phyloP scores from a whole-genome alignment of 2,797 vertebrate species.

The Cebuella pygmaea region DNA sequence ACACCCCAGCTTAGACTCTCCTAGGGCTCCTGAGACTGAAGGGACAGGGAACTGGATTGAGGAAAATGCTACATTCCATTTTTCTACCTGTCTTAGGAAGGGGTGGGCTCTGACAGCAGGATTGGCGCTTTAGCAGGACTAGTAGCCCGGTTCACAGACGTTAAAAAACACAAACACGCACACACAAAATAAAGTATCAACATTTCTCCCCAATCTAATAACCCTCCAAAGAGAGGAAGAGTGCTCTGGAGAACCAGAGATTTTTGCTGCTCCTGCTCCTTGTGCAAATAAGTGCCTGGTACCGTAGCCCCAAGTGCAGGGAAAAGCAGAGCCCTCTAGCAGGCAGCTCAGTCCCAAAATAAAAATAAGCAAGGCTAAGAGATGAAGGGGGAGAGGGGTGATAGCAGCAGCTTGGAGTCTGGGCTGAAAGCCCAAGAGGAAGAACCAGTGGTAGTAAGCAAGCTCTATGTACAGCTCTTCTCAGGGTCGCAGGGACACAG shows the following conservation, averaged over 20 bases:
- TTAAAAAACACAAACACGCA: not conserved
- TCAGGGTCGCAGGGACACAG: not conserved
- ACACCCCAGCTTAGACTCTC: not conserved
- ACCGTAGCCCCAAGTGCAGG: not conserved
- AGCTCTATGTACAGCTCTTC: slow-evolving; percentile 7
- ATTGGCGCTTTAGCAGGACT: slow-evolving; percentile 4
- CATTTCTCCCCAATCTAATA: slow-evolving; percentile 20
- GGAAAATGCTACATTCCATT: not conserved
- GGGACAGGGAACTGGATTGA: not conserved
- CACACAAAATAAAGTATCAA: slow-evolving; percentile 32
- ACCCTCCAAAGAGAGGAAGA: slow-evolving; percentile 30
- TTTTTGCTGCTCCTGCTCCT: not conserved
- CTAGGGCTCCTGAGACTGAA: not conserved
- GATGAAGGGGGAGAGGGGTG: not conserved
- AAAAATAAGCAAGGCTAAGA: not conserved
- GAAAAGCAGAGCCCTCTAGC: not conserved
- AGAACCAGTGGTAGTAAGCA: not conserved
- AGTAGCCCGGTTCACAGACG: slow-evolving; percentile 52
- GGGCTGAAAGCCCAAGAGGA: not conserved
- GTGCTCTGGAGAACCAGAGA: not conserved
- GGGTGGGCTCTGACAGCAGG: slow-evolving; percentile 1
- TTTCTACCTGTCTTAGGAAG: slow-evolving; percentile 14
- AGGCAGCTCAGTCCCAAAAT: slow-evolving; percentile 25
- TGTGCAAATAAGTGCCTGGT: not conserved
- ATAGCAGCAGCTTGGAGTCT: not conserved